A percentile compares a stretch with the other conserved stretches of the same genome.
Conservation (phyloP, 2,113 vertebrate genomes). For the Ranitomeya variabilis region DNA sequence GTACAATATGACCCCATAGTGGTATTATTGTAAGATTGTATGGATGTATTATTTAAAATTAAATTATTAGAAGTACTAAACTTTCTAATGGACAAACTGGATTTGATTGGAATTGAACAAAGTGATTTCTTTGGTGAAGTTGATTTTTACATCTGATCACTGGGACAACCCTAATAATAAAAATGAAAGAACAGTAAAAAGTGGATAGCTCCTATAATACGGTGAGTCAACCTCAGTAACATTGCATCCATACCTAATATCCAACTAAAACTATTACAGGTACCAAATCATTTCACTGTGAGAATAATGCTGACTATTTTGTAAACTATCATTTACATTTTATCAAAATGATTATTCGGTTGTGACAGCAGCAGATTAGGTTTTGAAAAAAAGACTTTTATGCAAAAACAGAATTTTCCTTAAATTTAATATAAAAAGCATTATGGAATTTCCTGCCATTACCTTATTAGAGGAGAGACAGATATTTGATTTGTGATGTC, state of each 20-base stretch:
- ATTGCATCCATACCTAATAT: neutral
- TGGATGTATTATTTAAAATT: too few relatives aligned
- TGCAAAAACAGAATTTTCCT: neutral
- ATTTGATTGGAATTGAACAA: too few relatives aligned
- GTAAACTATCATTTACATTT: constrained; percentile 2
- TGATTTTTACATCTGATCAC: too few relatives aligned
- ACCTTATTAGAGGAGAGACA: neutral
- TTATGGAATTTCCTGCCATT: constrained; percentile 6
- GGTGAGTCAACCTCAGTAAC: neutral
- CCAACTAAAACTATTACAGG: neutral
- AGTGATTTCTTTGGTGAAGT: too few relatives aligned
- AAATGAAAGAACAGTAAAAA: too few relatives aligned
- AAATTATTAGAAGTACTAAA: too few relatives aligned
- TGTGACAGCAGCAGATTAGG: constrained; percentile 2
- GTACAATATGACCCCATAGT: too few relatives aligned
- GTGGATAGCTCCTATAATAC: too few relatives aligned
- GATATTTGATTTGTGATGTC: constrained; percentile 25
- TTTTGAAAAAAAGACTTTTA: constrained; percentile 1
- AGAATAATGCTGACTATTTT: neutral
- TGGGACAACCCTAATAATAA: too few relatives aligned
- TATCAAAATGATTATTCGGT: neutral
- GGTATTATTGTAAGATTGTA: too few relatives aligned
- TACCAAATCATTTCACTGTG: neutral
- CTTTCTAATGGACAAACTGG: too few relatives aligned
- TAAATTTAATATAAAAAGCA: constrained; percentile 15